Evolutionary conservation across 2,797 vertebrate species (phyloP).

Genomic region (Sarcophilus harrisii): DNA sequence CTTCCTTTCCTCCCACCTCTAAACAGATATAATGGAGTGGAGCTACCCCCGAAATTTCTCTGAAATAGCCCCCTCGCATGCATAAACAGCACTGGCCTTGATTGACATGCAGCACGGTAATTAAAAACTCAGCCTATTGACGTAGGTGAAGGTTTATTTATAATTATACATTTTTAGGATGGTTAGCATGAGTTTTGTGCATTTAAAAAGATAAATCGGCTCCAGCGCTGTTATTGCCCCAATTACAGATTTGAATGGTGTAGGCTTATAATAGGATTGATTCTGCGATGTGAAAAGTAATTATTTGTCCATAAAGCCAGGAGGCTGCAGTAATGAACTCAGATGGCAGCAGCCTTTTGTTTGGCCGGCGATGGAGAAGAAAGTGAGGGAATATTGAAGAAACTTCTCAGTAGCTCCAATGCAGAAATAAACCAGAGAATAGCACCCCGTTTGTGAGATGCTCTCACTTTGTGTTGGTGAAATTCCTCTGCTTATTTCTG

Average conservation of each 20-base stretch:
- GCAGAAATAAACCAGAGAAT: conserved; percentile 52
- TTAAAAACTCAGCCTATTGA: conserved; percentile 78
- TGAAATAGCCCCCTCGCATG: conserved; percentile 53
- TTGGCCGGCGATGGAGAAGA: conserved; percentile 58
- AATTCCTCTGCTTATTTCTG: conserved; percentile 59
- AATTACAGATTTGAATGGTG: conserved; percentile 78
- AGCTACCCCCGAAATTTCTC: conserved; percentile 50
- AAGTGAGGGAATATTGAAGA: conserved; percentile 66
- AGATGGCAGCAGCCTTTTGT: conserved; percentile 80
- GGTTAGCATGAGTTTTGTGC: conserved; percentile 66
- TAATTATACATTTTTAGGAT: conserved; percentile 77
- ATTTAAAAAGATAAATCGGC: conserved; percentile 71
- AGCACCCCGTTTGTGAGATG: conserved; percentile 60
- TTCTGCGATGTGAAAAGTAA: conserved; percentile 79
- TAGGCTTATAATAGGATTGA: conserved; percentile 74
- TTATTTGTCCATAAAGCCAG: conserved; percentile 81
- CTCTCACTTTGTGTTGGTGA: conserved; percentile 56
- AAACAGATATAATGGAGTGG: conserved; percentile 49
- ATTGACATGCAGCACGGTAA: conserved; percentile 75
- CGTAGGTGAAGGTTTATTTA: conserved; percentile 77
- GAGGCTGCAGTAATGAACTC: conserved; percentile 70
- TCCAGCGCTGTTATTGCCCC: conserved; percentile 71
- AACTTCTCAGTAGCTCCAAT: conserved; percentile 64
- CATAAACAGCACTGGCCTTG: conserved; percentile 62
- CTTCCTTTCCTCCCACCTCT: conserved; percentile 19